A percentile compares a stretch with the other conserved stretches of the same genome.
Evolutionary conservation across 2,888 invertebrate genomes (phyloP).

Genomic region (Daptonema setosum): DNA sequence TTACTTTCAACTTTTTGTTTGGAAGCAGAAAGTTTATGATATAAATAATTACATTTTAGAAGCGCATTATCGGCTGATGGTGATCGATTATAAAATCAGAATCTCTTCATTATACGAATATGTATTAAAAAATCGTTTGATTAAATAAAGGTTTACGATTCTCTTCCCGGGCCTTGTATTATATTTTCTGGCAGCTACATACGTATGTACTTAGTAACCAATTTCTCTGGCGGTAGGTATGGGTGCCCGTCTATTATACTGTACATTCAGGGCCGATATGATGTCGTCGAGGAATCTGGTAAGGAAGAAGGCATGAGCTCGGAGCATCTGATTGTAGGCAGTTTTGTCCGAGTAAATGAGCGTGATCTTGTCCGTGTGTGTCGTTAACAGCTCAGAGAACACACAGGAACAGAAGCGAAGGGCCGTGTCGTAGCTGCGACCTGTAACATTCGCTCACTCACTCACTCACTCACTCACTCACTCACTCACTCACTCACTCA

Average conservation of each 20-base stretch:
- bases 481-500: no score
- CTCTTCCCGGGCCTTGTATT: no score
- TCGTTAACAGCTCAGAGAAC: neutral
- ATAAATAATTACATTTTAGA: no score
- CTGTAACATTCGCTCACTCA: neutral
- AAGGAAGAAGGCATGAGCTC: neutral
- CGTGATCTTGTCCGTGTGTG: neutral
- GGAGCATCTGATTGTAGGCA: neutral
- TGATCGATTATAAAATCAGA: no score
- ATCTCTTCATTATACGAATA: no score
- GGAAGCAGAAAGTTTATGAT: no score
- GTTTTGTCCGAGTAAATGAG: neutral
- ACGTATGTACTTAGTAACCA: neutral
- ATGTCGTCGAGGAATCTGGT: neutral
- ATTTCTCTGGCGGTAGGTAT: neutral
- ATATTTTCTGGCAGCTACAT: neutral
- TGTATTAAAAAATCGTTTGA: no score
- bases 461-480: no score
- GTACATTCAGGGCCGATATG: neutral
- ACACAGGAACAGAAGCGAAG: neutral
- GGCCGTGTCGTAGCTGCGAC: neutral
- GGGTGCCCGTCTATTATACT: neutral
- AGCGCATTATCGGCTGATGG: no score
- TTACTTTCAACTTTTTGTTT: no score
- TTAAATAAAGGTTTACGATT: no score